Evolutionary conservation across 2,113 vertebrate genomes (phyloP).

Genomic region (Aplodontia rufa): DNA sequence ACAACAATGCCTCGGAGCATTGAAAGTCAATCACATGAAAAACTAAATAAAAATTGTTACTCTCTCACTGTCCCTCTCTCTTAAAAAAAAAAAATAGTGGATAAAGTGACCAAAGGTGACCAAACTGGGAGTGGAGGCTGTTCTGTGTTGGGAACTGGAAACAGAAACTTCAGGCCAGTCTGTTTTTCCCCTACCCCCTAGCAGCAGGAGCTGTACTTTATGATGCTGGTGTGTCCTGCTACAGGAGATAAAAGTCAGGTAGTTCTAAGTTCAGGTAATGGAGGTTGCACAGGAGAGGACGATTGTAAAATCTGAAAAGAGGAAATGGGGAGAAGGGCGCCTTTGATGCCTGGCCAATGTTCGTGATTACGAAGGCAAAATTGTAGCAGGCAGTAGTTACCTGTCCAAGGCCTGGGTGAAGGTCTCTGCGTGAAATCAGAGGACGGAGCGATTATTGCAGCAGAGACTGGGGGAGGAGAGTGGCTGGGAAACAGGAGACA

Average conservation of each 20-base stretch:
- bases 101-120: background rate
- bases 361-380: slow-evolving; percentile 75
- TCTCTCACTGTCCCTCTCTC: no score
- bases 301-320: slow-evolving; percentile 77
- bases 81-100: no score
- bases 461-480: slow-evolving; percentile 10
- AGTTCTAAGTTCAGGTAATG: slow-evolving; percentile 76
- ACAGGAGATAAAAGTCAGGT: slow-evolving; percentile 67
- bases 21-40: no score
- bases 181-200: background rate
- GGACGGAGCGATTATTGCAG: slow-evolving; percentile 53
- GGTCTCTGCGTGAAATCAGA: slow-evolving; percentile 62
- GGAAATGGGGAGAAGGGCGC: slow-evolving; percentile 70
- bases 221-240: slow-evolving; percentile 53
- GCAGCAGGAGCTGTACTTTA: slow-evolving; percentile 56
- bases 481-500: slow-evolving; percentile 51
- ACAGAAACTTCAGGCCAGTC: background rate
- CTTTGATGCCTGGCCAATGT: slow-evolving; percentile 74
- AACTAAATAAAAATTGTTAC: no score
- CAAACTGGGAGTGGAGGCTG: background rate
- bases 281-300: slow-evolving; percentile 50
- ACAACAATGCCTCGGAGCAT: no score
- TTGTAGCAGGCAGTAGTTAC: slow-evolving; percentile 70
- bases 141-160: background rate
- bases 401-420: slow-evolving; percentile 74